Conservation (phyloP, 2,888 invertebrate genomes). For the Caenorhabditis sp. region DNA sequence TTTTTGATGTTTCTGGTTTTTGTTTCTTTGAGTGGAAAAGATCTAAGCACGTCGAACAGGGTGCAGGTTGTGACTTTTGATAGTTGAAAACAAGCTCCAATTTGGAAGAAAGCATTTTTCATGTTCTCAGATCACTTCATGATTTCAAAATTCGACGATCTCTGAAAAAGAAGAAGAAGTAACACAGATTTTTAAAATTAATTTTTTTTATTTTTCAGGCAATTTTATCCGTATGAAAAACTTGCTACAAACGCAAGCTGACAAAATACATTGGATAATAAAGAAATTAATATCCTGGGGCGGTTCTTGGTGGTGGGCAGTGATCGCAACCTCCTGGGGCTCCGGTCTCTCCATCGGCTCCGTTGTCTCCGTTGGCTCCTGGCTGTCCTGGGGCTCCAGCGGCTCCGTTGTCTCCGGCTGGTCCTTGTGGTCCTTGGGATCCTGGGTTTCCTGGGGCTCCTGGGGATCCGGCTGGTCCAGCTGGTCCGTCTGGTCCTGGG, state of each 20-base stretch:
- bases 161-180: background rate
- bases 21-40: background rate
- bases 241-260: slow-evolving; percentile 56
- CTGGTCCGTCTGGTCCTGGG: slow-evolving; percentile 73
- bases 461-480: slow-evolving; percentile 75
- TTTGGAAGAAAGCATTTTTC: too few species aligned
- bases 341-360: slow-evolving; percentile 77
- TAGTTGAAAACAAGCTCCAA: too few species aligned
- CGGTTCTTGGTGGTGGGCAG: slow-evolving; percentile 79
- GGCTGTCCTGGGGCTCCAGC: slow-evolving; percentile 75
- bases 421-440: slow-evolving; percentile 74
- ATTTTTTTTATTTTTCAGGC: slow-evolving; percentile 56
- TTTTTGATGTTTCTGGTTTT: slow-evolving; percentile 29
- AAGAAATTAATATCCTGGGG: slow-evolving; percentile 78
- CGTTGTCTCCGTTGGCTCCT: slow-evolving; percentile 73
- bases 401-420: slow-evolving; percentile 75
- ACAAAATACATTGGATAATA: slow-evolving; percentile 62
- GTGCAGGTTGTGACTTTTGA: too few species aligned
- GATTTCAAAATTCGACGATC: background rate
- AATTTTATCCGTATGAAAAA: slow-evolving; percentile 60
- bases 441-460: slow-evolving; percentile 75
- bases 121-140: too few species aligned
- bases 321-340: slow-evolving; percentile 78
- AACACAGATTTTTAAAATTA: slow-evolving; percentile 19
- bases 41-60: too few species aligned